Evolutionary conservation across 2,888 invertebrate genomes (phyloP).

Genomic region (Minunthozetes semirufus): DNA sequence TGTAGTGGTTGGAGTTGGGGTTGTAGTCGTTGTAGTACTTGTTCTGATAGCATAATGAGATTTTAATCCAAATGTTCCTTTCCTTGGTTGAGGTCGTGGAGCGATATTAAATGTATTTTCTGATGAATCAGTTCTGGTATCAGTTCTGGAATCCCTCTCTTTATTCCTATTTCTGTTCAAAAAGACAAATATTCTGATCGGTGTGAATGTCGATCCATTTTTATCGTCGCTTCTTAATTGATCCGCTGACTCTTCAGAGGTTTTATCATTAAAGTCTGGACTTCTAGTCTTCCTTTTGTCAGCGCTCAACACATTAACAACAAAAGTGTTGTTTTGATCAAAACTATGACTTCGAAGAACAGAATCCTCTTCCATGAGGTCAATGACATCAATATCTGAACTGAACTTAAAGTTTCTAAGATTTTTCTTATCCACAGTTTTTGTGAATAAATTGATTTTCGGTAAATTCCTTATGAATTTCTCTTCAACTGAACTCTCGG

Average conservation of each 20-base stretch:
- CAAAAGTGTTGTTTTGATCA: background rate
- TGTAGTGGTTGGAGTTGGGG: background rate
- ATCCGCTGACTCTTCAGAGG: background rate
- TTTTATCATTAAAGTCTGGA: background rate
- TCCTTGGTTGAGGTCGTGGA: background rate
- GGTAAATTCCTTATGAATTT: background rate
- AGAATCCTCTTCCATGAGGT: conserved; percentile 18
- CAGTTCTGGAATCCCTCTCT: background rate
- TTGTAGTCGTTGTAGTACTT: background rate
- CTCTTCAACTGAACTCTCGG: background rate
- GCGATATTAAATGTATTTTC: background rate
- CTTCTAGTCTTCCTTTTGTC: background rate
- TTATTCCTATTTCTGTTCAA: background rate
- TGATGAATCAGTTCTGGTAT: background rate
- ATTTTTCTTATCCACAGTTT: background rate
- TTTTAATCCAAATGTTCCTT: background rate
- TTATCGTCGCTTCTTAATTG: background rate
- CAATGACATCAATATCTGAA: conserved; percentile 18
- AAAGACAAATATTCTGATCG: conserved; percentile 11
- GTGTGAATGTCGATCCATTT: background rate
- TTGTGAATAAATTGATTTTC: conserved; percentile 2
- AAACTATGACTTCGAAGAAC: background rate
- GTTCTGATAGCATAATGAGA: background rate
- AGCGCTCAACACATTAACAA: background rate
- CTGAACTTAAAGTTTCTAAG: conserved; percentile 7